phyloP scores from a whole-genome alignment of 2,113 vertebrate species.

The Percopsis transmontana region DNA sequence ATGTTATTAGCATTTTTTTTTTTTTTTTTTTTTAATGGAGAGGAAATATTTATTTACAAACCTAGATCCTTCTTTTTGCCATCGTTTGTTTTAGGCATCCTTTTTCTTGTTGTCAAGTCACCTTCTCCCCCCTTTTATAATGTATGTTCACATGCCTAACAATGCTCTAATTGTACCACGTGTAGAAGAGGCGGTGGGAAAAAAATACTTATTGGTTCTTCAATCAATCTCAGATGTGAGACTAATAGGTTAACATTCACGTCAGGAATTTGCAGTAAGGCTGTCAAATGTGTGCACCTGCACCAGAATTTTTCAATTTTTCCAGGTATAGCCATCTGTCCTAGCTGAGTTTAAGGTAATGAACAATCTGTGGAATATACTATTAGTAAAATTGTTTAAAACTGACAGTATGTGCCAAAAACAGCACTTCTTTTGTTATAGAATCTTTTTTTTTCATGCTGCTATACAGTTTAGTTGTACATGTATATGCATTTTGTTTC shows the following conservation, averaged over 20 bases:
- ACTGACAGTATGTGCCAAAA: constrained; percentile 69
- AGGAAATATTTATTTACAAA: constrained; percentile 81
- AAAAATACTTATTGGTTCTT: constrained; percentile 62
- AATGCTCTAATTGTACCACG: constrained; percentile 61
- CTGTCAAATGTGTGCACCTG: constrained; percentile 45
- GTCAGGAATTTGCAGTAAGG: constrained; percentile 29
- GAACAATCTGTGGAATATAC: constrained; percentile 46
- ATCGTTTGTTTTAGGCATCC: constrained; percentile 56
- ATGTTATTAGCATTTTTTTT: constrained; percentile 55
- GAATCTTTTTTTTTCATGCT: constrained; percentile 56
- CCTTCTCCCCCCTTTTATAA: constrained; percentile 37
- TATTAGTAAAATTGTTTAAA: constrained; percentile 16
- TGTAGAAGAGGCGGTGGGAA: constrained; percentile 34
- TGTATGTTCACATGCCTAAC: constrained; percentile 50
- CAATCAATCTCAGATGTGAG: constrained; percentile 52
- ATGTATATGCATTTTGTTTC: constrained; percentile 55
- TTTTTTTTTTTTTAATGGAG: constrained; percentile 54
- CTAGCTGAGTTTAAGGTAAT: constrained; percentile 41
- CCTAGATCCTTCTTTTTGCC: constrained; percentile 62
- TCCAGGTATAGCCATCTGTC: constrained; percentile 31
- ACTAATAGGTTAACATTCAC: constrained; percentile 52
- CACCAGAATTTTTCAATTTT: constrained; percentile 41
- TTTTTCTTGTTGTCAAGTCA: constrained; percentile 62
- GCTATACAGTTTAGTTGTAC: constrained; percentile 60
- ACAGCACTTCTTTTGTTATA: constrained; percentile 70